A percentile compares a stretch with the other conserved stretches of the same genome.
Conservation (phyloP, 1,140 invertebrate species). For the Temnothorax curvispinosus region DNA sequence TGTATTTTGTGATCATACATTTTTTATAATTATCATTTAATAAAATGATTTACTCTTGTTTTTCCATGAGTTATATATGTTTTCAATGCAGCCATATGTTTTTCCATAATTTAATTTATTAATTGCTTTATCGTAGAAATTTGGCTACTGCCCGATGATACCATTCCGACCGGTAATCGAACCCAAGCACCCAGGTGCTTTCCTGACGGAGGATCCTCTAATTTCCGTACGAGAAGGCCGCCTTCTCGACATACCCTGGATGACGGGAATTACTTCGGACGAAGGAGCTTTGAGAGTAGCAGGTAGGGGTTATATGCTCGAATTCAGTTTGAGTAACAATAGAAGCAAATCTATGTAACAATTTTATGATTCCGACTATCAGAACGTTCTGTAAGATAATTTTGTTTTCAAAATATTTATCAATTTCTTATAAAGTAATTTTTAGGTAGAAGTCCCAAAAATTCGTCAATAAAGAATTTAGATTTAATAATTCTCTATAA, state of each 20-base stretch:
- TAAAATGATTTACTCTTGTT: background rate
- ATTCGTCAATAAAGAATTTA: background rate
- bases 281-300: slow-evolving; percentile 89
- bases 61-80: background rate
- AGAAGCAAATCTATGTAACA: background rate
- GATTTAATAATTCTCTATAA: slow-evolving; percentile 4
- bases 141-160: slow-evolving; percentile 91
- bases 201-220: slow-evolving; percentile 87
- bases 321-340: background rate
- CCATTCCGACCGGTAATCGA: slow-evolving; percentile 91
- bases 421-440: background rate
- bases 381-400: background rate
- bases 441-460: background rate
- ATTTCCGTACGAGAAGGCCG: slow-evolving; percentile 84
- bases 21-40: background rate
- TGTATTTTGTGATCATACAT: background rate
- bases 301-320: slow-evolving; percentile 81
- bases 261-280: slow-evolving; percentile 89
- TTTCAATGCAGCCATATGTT: background rate
- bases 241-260: slow-evolving; percentile 87
- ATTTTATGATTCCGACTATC: background rate
- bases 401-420: background rate
- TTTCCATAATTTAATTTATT: slow-evolving; percentile 9
- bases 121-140: slow-evolving; percentile 84
- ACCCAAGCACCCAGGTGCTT: slow-evolving; percentile 88